Conservation (phyloP, 2,797 vertebrate genomes). For the Falco cherrug region DNA sequence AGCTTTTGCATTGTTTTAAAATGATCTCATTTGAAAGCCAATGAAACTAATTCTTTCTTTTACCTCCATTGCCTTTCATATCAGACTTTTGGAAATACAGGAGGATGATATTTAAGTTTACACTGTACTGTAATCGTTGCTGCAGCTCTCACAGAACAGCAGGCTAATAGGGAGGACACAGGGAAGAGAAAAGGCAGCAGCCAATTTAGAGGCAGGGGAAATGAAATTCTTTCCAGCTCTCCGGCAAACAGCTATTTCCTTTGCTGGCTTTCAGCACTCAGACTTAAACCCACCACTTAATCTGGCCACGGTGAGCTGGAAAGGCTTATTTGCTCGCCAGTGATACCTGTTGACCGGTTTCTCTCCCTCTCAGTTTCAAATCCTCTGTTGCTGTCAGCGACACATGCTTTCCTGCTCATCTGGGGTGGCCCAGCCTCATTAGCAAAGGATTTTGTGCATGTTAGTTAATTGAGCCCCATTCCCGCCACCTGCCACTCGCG, state of each 20-base stretch:
- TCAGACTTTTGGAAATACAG: background rate
- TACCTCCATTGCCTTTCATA: background rate
- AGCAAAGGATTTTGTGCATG: conserved; percentile 87
- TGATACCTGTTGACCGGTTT: conserved; percentile 71
- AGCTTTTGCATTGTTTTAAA: background rate
- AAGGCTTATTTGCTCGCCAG: background rate
- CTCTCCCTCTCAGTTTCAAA: conserved; percentile 23
- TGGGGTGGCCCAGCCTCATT: conserved; percentile 87
- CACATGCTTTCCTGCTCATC: conserved; percentile 71
- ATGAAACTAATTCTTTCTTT: background rate
- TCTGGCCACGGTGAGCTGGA: accelerated
- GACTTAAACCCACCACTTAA: background rate
- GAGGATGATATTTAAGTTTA: background rate
- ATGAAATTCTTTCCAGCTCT: background rate
- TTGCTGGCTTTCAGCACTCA: background rate
- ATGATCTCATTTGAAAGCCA: background rate
- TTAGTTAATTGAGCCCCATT: conserved; percentile 90
- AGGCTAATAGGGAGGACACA: background rate
- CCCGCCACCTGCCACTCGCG: conserved; percentile 84
- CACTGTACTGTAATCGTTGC: background rate
- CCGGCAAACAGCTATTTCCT: background rate
- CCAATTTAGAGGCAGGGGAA: background rate
- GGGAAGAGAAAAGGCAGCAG: background rate
- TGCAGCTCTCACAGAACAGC: background rate
- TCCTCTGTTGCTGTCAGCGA: conserved; percentile 62